Base-by-base conservation (phyloP, 2,888 invertebrate genomes). In the Hesperia comma region DNA sequence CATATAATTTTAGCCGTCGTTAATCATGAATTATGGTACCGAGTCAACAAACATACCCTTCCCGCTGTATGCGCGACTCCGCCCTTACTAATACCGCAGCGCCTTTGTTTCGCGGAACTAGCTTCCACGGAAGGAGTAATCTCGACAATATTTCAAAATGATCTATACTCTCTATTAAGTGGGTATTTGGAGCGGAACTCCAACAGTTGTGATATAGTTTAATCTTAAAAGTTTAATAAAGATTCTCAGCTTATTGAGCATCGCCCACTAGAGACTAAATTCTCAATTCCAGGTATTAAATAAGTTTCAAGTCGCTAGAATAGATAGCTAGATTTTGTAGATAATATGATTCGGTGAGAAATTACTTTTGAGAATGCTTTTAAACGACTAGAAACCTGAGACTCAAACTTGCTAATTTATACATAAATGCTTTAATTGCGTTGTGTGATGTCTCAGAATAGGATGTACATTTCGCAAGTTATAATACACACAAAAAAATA, bases 111-210 rank as follows among this genome's bases (percentile, higher is more conserved):
- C 54, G 54, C 53, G 66, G 54, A 70, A 56, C 21, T 46, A 67
- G 64, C 67, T 64, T 56, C 55, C 60, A 61, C 61, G 19, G 69
- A 62, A 71, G 73, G 75, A 73, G 74, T 79, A 77, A 80, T 78
- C 79, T 73, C 74, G 69, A 71, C 79, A 63, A 79, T 79, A 80
- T 80, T 78, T 79, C 79, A 78, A 64, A 74, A 81, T 80, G 79
- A 81, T 79, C 76, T 78, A 80, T 78, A 72, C 72, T 70, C 74
- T 71, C 77, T 77, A 75, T 76, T 78, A 77, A 70, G 73, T 74
- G 73, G 74, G 72, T 77, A 75, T 77, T 72, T 74, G 71, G 67
- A 73, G 71, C 66, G 71, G 64, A 73, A 75, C 75, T 76, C 69
- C 61, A 77, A 74, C 72, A 73, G 72, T 75, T 72, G 74, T 74